Percentiles rank a stretch among this genome's conserved stretches.
Evolutionary conservation across 1,140 invertebrate genomes (phyloP).

Genomic region (Danaus plexippus): DNA sequence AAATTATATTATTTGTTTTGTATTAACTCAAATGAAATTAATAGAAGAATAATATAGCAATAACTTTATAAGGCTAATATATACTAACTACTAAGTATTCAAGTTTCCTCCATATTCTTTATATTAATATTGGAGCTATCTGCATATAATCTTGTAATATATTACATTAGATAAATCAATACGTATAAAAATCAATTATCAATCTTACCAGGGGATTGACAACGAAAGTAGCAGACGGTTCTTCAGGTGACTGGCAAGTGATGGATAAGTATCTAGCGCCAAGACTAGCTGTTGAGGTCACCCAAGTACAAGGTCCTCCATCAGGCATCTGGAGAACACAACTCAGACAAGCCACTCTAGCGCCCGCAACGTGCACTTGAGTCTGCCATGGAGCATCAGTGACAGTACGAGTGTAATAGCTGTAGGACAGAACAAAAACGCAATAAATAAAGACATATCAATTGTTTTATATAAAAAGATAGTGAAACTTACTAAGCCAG

Average conservation of each 20-base stretch:
- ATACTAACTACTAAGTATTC: too few relatives aligned
- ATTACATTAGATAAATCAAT: too few relatives aligned
- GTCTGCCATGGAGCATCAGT: slow-evolving; percentile 59
- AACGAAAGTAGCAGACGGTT: slow-evolving; percentile 63
- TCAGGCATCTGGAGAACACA: slow-evolving; percentile 57
- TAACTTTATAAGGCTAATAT: too few relatives aligned
- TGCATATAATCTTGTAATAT: too few relatives aligned
- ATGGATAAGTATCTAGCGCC: slow-evolving; percentile 64
- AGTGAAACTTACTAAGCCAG: slow-evolving; percentile 41
- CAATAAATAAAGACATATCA: slow-evolving; percentile 1
- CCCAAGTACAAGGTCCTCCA: slow-evolving; percentile 58
- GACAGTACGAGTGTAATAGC: slow-evolving; percentile 71
- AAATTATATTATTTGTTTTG: too few relatives aligned
- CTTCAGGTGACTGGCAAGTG: slow-evolving; percentile 63
- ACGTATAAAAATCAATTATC: neutral
- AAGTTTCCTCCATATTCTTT: too few relatives aligned
- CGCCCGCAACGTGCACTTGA: slow-evolving; percentile 67
- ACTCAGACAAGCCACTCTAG: slow-evolving; percentile 60
- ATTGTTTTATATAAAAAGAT: slow-evolving; percentile 1
- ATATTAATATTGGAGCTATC: too few relatives aligned
- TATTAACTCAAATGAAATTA: too few relatives aligned
- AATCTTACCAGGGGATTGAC: slow-evolving; percentile 47
- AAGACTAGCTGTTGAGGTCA: slow-evolving; percentile 75
- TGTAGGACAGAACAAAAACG: slow-evolving; percentile 16
- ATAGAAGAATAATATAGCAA: too few relatives aligned